Evolutionary conservation across 2,797 vertebrate genomes (phyloP).

Genomic region (Chaetodon trifasciatus): DNA sequence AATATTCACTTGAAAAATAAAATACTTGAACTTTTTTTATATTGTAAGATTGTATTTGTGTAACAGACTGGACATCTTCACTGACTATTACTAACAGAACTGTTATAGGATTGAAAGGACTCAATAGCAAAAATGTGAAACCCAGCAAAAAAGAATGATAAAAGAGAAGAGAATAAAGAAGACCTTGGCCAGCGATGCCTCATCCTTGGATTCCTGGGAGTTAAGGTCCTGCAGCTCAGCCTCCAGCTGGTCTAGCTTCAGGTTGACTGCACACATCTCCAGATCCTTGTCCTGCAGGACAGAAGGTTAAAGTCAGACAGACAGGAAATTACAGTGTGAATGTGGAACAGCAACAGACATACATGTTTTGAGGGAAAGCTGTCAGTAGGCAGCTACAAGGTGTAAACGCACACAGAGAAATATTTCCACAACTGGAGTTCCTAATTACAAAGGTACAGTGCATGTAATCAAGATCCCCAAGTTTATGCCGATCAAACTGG

Average conservation of each 20-base stretch:
- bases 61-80: not conserved
- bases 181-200: constrained; percentile 94
- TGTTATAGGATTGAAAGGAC: not conserved
- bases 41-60: not conserved
- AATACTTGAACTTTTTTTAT: fast-evolving
- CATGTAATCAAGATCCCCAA: not conserved
- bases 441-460: not conserved
- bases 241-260: constrained; percentile 93
- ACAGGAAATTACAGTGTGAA: not conserved
- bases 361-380: not conserved
- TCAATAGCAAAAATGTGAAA: not conserved
- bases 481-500: not conserved
- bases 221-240: constrained; percentile 95
- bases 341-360: constrained; percentile 1
- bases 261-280: constrained; percentile 88
- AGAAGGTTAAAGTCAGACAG: constrained; percentile 6
- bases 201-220: constrained; percentile 97
- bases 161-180: not conserved
- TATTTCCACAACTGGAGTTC: not conserved
- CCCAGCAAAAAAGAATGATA: not conserved
- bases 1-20: not conserved
- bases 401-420: not conserved
- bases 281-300: constrained; percentile 92
- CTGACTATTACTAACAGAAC: not conserved
- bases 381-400: constrained; percentile 14